Evolutionary conservation across 2,888 invertebrate genomes (phyloP).

Genomic region (Resseliella maxima): DNA sequence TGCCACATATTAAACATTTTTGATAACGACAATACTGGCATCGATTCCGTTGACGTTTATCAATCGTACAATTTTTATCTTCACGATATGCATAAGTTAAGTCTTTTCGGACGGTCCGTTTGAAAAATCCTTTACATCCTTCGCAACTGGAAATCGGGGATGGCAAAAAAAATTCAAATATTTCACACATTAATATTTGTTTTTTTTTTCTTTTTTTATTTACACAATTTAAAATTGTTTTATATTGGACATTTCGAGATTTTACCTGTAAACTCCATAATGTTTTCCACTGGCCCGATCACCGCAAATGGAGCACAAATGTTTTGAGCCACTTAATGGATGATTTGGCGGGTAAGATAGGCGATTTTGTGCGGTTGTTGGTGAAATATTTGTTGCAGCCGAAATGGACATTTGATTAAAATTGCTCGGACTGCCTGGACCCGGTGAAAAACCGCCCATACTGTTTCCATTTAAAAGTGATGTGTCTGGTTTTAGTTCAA

Average conservation of each 20-base stretch:
- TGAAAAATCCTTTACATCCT: slow-evolving; percentile 99
- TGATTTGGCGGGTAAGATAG: slow-evolving; percentile 90
- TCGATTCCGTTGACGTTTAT: slow-evolving; percentile 95
- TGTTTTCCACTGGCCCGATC: slow-evolving; percentile 98
- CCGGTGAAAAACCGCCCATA: slow-evolving; percentile 69
- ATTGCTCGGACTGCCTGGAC: slow-evolving; percentile 66
- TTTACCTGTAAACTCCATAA: slow-evolving; percentile 95
- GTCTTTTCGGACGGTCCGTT: slow-evolving; percentile 96
- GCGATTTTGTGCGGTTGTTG: slow-evolving; percentile 59
- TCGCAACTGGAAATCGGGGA: slow-evolving; percentile 78
- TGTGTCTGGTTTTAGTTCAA: slow-evolving; percentile 86
- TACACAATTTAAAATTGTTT: no score
- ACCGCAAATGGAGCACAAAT: slow-evolving; percentile 96
- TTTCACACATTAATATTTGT: no score
- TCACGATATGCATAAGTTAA: slow-evolving; percentile 96
- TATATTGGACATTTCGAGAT: slow-evolving; percentile 48
- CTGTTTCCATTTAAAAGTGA: slow-evolving; percentile 74
- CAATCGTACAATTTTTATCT: slow-evolving; percentile 94
- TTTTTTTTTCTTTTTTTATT: no score
- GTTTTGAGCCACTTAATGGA: slow-evolving; percentile 92
- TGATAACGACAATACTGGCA: slow-evolving; percentile 99
- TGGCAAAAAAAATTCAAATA: not conserved
- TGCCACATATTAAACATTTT: slow-evolving; percentile 95
- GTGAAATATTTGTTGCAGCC: slow-evolving; percentile 60
- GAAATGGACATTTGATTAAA: slow-evolving; percentile 61